Evolutionary conservation across 2,797 vertebrate species (phyloP).

Genomic region (Nannoperca australis): DNA sequence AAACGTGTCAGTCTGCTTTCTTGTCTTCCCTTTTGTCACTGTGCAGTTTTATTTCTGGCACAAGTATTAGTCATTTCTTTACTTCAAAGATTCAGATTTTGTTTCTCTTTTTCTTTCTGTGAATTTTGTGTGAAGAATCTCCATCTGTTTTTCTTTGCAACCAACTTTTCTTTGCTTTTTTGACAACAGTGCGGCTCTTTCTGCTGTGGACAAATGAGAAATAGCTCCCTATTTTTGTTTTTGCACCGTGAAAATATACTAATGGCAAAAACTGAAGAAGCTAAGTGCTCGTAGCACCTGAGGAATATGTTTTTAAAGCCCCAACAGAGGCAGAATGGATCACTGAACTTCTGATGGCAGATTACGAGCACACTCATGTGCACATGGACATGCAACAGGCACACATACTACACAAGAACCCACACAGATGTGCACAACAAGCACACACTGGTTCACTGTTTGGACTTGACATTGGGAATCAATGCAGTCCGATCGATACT

Average conservation of each 20-base stretch:
- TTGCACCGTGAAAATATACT: neutral
- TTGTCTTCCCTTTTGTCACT: neutral
- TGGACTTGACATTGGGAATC: constrained; percentile 69
- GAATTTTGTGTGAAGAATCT: constrained; percentile 1
- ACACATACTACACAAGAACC: constrained; percentile 3
- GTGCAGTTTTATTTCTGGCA: constrained; percentile 34
- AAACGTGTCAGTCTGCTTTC: constrained; percentile 38
- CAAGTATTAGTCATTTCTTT: constrained; percentile 17
- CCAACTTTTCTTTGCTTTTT: constrained; percentile 14
- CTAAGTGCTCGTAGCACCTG: neutral
- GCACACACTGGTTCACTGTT: constrained; percentile 49
- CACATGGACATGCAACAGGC: constrained; percentile 5
- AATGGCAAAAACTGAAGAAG: neutral
- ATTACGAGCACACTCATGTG: constrained; percentile 12
- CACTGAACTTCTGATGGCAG: constrained; percentile 39
- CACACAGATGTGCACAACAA: constrained; percentile 43
- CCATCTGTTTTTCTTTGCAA: constrained; percentile 22
- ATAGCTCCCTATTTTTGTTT: neutral
- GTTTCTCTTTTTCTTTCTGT: neutral
- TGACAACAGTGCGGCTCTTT: neutral
- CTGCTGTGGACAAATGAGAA: constrained; percentile 13
- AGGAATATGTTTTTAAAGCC: constrained; percentile 18
- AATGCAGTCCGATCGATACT: constrained; percentile 59
- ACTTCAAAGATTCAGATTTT: constrained; percentile 12
- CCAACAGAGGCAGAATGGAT: constrained; percentile 8